These are phyloP conservation scores for Calidris pugnax DNA, from an alignment of 2,113 vertebrate species.

Conservation along the genomic window DNA sequence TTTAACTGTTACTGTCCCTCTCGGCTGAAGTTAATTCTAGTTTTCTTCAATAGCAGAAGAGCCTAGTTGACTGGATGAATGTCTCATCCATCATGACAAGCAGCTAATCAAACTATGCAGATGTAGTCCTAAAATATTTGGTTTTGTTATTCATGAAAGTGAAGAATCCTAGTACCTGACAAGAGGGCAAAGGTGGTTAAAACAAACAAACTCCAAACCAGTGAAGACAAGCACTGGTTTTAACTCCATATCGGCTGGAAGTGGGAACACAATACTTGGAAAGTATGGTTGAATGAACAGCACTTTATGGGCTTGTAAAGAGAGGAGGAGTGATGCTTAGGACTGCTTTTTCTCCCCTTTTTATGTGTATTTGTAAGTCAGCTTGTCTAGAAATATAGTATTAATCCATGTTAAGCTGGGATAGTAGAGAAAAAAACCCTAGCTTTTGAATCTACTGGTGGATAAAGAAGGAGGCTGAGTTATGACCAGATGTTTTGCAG, in stretches of 20 bases:
- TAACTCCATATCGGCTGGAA: not conserved
- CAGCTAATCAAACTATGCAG: not conserved
- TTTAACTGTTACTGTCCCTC: not conserved
- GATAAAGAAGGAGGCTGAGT: not conserved
- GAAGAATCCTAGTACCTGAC: not conserved
- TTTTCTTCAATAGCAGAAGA: not conserved
- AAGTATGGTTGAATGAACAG: not conserved
- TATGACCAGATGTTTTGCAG: not conserved
- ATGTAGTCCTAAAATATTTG: not conserved
- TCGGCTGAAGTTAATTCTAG: not conserved
- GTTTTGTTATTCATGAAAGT: not conserved
- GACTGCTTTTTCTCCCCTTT: not conserved
- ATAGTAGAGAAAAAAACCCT: not conserved
- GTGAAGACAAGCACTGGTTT: not conserved
- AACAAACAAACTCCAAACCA: not conserved
- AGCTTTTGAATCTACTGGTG: not conserved
- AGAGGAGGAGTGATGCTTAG: not conserved
- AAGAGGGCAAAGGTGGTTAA: not conserved
- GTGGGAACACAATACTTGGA: not conserved
- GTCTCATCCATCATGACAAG: not conserved
- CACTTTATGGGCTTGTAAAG: not conserved
- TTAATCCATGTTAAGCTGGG: not conserved
- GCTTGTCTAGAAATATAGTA: not conserved
- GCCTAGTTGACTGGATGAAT: not conserved
- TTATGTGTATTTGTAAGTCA: not conserved